These are phyloP conservation scores for Brachyalestes nurse DNA, from an alignment of 2,797 vertebrate species.

Conservation along the genomic window DNA sequence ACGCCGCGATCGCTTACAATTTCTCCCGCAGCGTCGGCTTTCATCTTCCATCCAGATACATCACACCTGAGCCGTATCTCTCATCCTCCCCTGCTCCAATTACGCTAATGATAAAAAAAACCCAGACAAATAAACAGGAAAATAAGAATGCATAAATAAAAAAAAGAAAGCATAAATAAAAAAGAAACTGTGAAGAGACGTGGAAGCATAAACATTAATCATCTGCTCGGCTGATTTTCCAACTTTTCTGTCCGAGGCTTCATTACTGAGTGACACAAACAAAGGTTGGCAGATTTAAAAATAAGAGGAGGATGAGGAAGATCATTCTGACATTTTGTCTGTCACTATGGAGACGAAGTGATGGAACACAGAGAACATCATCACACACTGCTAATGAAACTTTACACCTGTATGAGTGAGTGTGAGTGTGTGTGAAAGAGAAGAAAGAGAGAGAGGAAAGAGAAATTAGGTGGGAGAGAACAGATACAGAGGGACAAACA, in stretches of 20 bases:
- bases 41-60: slow-evolving; percentile 23
- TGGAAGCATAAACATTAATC: slow-evolving; percentile 66
- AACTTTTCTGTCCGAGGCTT: background rate
- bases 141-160: no score
- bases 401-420: slow-evolving; percentile 66
- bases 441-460: background rate
- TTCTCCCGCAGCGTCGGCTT: slow-evolving; percentile 34
- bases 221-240: slow-evolving; percentile 61
- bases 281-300: slow-evolving; percentile 37
- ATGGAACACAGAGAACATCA: background rate
- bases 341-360: background rate
- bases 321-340: no score
- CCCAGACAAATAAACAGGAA: slow-evolving; percentile 40
- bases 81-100: slow-evolving; percentile 25
- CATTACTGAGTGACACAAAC: slow-evolving; percentile 2
- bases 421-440: slow-evolving; percentile 37
- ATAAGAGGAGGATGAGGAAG: background rate
- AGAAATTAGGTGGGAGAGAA: background rate
- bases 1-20: slow-evolving; percentile 18
- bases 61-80: slow-evolving; percentile 30
- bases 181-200: no score
- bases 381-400: slow-evolving; percentile 68
- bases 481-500: no score
- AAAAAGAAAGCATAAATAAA: no score
- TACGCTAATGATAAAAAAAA: slow-evolving; percentile 57